Evolutionary conservation across 2,113 vertebrate species (phyloP).

Genomic region (Grallaria varia): DNA sequence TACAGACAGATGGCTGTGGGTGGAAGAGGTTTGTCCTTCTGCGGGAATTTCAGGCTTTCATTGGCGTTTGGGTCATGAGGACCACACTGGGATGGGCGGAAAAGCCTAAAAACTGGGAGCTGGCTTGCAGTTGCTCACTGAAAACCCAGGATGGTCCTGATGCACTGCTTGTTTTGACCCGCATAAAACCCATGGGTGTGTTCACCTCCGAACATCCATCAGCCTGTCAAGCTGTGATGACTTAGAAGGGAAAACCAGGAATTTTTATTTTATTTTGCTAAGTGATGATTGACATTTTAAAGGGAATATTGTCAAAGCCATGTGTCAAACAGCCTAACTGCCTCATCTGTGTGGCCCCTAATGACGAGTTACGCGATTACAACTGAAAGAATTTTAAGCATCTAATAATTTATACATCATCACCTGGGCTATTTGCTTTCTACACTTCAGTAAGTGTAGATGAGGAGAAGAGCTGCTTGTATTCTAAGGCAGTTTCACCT

Average conservation of each 20-base stretch:
- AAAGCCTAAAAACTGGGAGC: neutral
- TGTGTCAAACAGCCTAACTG: neutral
- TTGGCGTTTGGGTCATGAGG: neutral
- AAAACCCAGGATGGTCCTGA: neutral
- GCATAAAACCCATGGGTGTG: accelerated
- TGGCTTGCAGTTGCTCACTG: neutral
- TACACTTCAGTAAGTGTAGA: neutral
- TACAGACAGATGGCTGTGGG: neutral
- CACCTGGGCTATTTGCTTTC: neutral
- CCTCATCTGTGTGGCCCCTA: neutral
- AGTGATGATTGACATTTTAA: neutral
- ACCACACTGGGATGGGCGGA: accelerated
- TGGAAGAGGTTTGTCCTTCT: neutral
- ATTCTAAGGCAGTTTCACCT: neutral
- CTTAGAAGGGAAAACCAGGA: neutral
- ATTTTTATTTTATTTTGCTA: neutral
- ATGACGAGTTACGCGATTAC: neutral
- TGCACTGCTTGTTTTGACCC: neutral
- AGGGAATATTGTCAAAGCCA: neutral
- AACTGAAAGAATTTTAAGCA: neutral
- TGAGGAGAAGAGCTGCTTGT: neutral
- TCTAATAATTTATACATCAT: neutral
- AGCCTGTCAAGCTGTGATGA: neutral
- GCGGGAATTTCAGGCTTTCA: neutral
- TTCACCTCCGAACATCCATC: neutral